Percentiles rank a stretch among this genome's conserved stretches.
Conservation (phyloP, 2,888 invertebrate species). For the Mermis nigrescens region DNA sequence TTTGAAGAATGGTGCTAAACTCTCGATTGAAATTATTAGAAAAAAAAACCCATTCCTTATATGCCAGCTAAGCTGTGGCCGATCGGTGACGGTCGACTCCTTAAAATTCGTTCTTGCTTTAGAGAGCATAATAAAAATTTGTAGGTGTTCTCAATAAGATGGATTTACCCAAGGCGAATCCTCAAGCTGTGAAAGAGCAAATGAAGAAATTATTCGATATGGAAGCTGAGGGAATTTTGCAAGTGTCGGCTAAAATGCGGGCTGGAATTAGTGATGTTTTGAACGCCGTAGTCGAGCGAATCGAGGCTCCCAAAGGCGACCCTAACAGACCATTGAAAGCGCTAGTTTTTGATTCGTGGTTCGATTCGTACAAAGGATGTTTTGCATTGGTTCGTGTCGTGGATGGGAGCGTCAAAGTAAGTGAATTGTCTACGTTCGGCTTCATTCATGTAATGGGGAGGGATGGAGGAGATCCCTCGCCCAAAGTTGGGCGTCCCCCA, state of each 20-base stretch:
- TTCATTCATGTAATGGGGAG: too few relatives aligned
- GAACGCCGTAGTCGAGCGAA: constrained; percentile 52
- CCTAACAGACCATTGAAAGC: constrained; percentile 47
- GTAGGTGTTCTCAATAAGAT: constrained; percentile 81
- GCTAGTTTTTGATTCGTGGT: constrained; percentile 80
- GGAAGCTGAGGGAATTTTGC: constrained; percentile 49
- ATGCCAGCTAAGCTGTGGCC: too few relatives aligned
- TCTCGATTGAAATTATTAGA: too few relatives aligned
- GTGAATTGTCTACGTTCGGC: too few relatives aligned
- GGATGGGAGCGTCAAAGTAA: constrained; percentile 52
- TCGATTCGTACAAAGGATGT: constrained; percentile 64
- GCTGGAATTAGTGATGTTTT: constrained; percentile 58
- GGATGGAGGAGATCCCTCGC: too few relatives aligned
- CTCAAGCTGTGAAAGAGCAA: constrained; percentile 59
- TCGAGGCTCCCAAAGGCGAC: constrained; percentile 37
- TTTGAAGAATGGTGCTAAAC: too few relatives aligned
- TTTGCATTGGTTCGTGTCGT: constrained; percentile 55
- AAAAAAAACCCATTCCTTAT: too few relatives aligned
- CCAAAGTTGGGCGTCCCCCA: too few relatives aligned
- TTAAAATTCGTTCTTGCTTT: too few relatives aligned
- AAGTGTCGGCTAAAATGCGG: constrained; percentile 78
- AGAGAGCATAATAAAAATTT: background rate
- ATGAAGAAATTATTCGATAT: constrained; percentile 62
- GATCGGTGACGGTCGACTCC: too few relatives aligned
- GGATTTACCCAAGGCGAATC: constrained; percentile 72